Base-by-base conservation (phyloP, 1,140 invertebrate species). In the Eupeodes corollae region DNA sequence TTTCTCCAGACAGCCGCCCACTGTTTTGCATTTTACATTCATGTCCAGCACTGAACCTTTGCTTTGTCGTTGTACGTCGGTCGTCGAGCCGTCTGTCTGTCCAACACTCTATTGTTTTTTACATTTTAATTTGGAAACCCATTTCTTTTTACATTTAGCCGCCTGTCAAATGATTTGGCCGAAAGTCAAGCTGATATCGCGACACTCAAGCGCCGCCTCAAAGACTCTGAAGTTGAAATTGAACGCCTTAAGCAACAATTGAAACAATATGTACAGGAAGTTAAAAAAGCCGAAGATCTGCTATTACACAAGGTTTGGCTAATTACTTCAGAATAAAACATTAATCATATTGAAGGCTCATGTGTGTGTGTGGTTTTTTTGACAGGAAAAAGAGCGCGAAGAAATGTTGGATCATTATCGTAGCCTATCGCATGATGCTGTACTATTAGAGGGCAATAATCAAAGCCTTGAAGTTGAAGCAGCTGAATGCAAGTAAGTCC, bases 351-450 rank as follows among this genome's bases (percentile, higher is more conserved):
- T 26, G 21, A 5, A 26, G 3, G 12, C 12, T 35, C 12, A 35
- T n/a, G 34, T n/a, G 14, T n/a, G 14, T 35, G 12, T 44, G 40
- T 15, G 3, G 18, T 47, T 6, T 31, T 32, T 30, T 44, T 53
- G 53, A 10, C 52, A 81, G 79, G 80, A 83, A 55, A 71, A 72
- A 32, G 79, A 83, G 61, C 72, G 79, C 34, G 73, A 72, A 5
- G 78, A 82, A 49, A 73, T 83, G 70, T 53, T 83, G 49, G 79
- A 82, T 48, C 76, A 82, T 33, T 82, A 77, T 49, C 70, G 75
- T 44, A 75, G 72, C 49, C 63, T 83, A 6, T 78, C 74, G 15
- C 53, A 78, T 35, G 80, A 82, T 53, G 77, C 79, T 1, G 77
- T 73, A 3, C 66, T 72, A 14, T 60, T 83, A 37, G 79, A 81